A percentile compares a stretch with the other conserved stretches of the same genome.
These are phyloP conservation scores for Euphydryas editha DNA, from an alignment of 2,888 invertebrate species.

Conservation along the genomic window DNA sequence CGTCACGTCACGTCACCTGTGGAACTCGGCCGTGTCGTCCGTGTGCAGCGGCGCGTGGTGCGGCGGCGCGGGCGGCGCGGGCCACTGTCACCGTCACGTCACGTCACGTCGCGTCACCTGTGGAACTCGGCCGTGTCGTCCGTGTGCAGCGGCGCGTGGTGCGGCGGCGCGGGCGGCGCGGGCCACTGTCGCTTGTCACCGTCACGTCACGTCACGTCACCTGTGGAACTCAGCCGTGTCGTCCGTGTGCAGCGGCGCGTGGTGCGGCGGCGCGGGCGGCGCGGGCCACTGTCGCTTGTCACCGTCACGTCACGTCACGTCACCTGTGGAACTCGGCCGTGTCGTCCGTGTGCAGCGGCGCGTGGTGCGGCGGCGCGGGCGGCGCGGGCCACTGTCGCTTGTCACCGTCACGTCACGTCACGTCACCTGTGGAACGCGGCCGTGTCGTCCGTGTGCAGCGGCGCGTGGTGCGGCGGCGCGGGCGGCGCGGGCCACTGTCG, in stretches of 20 bases:
- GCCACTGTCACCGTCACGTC: not conserved
- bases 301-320: not conserved
- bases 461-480: no score
- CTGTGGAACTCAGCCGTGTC: no score
- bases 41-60: constrained; percentile 3
- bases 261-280: no score
- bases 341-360: constrained; percentile 98
- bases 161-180: not conserved
- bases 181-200: no score
- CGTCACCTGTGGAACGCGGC: not conserved
- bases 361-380: constrained; percentile 86
- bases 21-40: not conserved
- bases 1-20: not conserved
- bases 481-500: no score
- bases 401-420: constrained; percentile 5
- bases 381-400: constrained; percentile 78
- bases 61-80: not conserved
- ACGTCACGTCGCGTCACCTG: not conserved
- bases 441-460: no score
- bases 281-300: no score
- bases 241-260: no score
- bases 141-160: not conserved
- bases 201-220: no score
- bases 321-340: constrained; percentile 89
- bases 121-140: constrained; percentile 96